These are phyloP conservation scores for Hartigia nigra DNA, from an alignment of 2,888 invertebrate genomes.

Conservation along the genomic window DNA sequence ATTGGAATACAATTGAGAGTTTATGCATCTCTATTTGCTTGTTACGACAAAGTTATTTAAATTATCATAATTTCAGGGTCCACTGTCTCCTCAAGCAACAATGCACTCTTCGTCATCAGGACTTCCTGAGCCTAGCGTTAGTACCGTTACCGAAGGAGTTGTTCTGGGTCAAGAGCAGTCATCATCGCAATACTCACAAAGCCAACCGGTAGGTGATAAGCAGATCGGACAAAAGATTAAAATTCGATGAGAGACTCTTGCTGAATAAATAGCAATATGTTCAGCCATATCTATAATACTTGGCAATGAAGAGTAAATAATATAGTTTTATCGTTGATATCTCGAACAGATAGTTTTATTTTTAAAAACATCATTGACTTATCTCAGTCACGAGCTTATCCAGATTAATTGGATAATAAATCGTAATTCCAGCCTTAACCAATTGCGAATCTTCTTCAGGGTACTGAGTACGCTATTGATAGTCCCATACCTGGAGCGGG, in stretches of 20 bases:
- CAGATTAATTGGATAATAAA: background rate
- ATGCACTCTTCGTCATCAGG: slow-evolving; percentile 42
- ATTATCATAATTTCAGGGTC: slow-evolving; percentile 45
- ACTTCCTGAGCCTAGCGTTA: slow-evolving; percentile 17
- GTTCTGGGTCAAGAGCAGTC: slow-evolving; percentile 27
- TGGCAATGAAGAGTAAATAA: background rate
- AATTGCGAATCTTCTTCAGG: background rate
- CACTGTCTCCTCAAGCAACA: slow-evolving; percentile 65
- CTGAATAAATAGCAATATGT: background rate
- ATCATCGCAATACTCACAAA: slow-evolving; percentile 31
- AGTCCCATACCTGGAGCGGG: slow-evolving; percentile 48
- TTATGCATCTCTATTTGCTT: too few relatives aligned
- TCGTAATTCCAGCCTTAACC: background rate
- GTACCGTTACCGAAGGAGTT: slow-evolving; percentile 33
- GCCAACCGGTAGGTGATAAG: slow-evolving; percentile 44
- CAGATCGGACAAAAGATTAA: background rate
- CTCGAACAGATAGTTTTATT: background rate
- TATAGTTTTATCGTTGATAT: background rate
- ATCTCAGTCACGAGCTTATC: background rate
- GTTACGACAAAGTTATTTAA: background rate
- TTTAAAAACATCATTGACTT: background rate
- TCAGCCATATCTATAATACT: background rate
- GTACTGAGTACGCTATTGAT: slow-evolving; percentile 33
- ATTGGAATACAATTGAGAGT: background rate
- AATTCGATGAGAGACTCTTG: background rate